Evolutionary conservation across 2,797 vertebrate species (phyloP), one percentile per base, ranked within the genome.

Genomic region (Poeciliopsis turneri): DNA sequence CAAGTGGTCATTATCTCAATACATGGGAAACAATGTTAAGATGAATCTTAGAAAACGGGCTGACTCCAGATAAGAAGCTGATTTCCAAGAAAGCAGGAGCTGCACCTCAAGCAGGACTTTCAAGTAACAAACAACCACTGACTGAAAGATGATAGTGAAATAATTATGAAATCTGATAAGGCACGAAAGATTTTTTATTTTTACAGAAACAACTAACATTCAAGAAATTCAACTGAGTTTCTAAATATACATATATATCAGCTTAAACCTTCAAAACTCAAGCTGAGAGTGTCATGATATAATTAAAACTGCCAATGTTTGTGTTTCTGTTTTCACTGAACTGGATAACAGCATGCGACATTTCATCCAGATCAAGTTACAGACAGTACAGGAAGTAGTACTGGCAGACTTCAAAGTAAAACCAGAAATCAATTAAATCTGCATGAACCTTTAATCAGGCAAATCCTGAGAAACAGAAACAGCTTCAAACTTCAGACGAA

Each of bases 1-100:
- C 53, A 85, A 78, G 77, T 76, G 68, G 71, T 84, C 61, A 73
- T 87, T 88, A 81, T 90, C 81, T 80, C 66, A 75, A 61, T 23
- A 64, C 55, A 73, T 74, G 53, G 59, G 61, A 89, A 77, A 64
- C 78, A 71, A 46, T 33, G 15, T 75, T 78, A 66, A 59, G 75
- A 69, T 85, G 71, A 86, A 79, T 78, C 36, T 75, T 64, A 80
- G 47, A 87, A 76, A 74, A 80, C 57, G 53, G 0, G 41, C 61
- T 45, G 59, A 81, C 71, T 78, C 79, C 55, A 83, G 49, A 74
- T 59, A 72, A 77, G 59, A 79, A 33, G 76, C 30, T 36, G 1
- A 61, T 30, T 75, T 61, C 74, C 18, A 46, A 75, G 74, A 64
- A 75, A 74, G 47, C 28, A 45, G 45, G 13, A 75, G 16, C 30